Evolutionary conservation across 2,888 invertebrate genomes (phyloP).

Genomic region (Pecten maximus): DNA sequence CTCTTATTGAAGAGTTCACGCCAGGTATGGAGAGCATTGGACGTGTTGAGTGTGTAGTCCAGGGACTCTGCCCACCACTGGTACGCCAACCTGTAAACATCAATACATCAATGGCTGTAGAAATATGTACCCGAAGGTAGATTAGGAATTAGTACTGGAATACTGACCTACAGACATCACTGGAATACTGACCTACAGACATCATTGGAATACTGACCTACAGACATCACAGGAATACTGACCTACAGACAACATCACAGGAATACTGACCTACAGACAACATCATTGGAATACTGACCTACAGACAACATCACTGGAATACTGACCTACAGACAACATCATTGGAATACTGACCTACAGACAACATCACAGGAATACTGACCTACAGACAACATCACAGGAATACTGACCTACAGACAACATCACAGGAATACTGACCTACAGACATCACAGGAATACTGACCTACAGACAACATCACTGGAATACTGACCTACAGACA

Average conservation of each 20-base stretch:
- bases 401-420: too few species aligned
- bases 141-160: neutral
- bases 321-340: neutral
- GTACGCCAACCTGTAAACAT: slow-evolving; percentile 75
- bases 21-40: slow-evolving; percentile 78
- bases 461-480: neutral
- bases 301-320: neutral
- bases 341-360: too few species aligned
- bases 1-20: slow-evolving; percentile 63
- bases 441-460: too few species aligned
- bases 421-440: neutral
- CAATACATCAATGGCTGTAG: slow-evolving; percentile 5
- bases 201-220: too few species aligned
- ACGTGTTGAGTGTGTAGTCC: slow-evolving; percentile 76
- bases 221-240: too few species aligned
- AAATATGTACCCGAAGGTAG: too few species aligned
- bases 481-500: neutral
- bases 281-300: too few species aligned
- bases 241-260: too few species aligned
- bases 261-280: neutral
- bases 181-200: too few species aligned
- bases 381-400: neutral
- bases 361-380: neutral
- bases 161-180: neutral
- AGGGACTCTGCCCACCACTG: slow-evolving; percentile 80